Percentiles rank a stretch among this genome's conserved stretches.
These are phyloP conservation scores for Iphiclides podalirius DNA, from an alignment of 2,888 invertebrate species.

Conservation along the genomic window DNA sequence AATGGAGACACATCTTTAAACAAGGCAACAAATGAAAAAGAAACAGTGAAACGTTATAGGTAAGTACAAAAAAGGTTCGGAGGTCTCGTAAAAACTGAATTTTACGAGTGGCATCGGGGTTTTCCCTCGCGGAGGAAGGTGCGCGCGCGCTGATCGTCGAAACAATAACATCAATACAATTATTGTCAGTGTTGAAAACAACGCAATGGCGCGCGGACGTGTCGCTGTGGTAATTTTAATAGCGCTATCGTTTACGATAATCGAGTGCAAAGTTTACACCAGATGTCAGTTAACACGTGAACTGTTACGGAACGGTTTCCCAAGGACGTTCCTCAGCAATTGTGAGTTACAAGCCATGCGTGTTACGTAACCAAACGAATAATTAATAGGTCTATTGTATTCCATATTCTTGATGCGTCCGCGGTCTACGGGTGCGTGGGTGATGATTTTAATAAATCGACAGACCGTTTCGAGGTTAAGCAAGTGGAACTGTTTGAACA, in stretches of 20 bases:
- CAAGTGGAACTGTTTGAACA: background rate
- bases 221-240: conserved; percentile 37
- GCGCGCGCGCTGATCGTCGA: conserved; percentile 50
- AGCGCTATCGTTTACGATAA: conserved; percentile 41
- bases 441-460: conserved; percentile 12
- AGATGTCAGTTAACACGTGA: conserved; percentile 86
- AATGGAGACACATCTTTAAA: too few relatives aligned
- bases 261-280: conserved; percentile 79
- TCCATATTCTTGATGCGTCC: conserved; percentile 8
- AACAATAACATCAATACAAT: conserved; percentile 29
- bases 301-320: conserved; percentile 81
- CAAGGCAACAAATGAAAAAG: too few relatives aligned
- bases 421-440: conserved; percentile 20
- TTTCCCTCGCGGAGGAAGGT: conserved; percentile 43
- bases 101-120: conserved; percentile 11
- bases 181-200: conserved; percentile 44
- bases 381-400: conserved; percentile 16
- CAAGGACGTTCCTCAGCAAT: conserved; percentile 84
- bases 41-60: too few relatives aligned
- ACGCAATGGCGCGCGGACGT: conserved; percentile 54
- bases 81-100: conserved; percentile 7
- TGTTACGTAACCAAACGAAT: conserved; percentile 10
- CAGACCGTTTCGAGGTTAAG: conserved; percentile 3
- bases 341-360: conserved; percentile 75
- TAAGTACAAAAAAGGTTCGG: too few relatives aligned